These are phyloP conservation scores for Aramus guarauna DNA, from an alignment of 2,113 vertebrate genomes.

Conservation along the genomic window DNA sequence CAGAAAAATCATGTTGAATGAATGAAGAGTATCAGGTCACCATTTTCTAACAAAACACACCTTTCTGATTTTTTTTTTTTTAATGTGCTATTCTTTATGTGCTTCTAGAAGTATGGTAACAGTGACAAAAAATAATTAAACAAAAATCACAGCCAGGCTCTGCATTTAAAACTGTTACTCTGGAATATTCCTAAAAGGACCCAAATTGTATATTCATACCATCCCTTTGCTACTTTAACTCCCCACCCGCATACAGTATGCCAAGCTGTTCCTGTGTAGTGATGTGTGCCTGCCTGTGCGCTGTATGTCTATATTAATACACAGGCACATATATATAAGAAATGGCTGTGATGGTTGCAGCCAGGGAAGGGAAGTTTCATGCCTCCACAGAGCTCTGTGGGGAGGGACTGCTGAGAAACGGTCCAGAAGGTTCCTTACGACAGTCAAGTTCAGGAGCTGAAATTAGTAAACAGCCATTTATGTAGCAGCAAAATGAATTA, in stretches of 20 bases:
- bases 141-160: neutral
- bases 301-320: slow-evolving; percentile 36
- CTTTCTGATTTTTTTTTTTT: neutral
- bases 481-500: slow-evolving; percentile 36
- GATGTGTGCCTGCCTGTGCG: neutral
- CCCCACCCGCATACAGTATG: slow-evolving; percentile 14
- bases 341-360: neutral
- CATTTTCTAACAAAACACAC: neutral
- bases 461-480: slow-evolving; percentile 44
- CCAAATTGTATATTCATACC: slow-evolving; percentile 7
- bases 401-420: neutral
- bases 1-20: neutral
- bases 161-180: neutral
- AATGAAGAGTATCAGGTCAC: neutral
- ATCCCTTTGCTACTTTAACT: slow-evolving; percentile 40
- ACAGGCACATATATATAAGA: neutral
- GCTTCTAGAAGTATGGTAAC: neutral
- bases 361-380: neutral
- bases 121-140: neutral
- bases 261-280: slow-evolving; percentile 29
- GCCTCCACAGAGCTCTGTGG: neutral
- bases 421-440: neutral
- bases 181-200: neutral
- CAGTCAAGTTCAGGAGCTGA: slow-evolving; percentile 17
- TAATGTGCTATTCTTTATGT: neutral